A percentile compares a stretch with the other conserved stretches of the same genome.
Conservation (phyloP, 2,888 invertebrate genomes). For the Drosophila trichaetosa region DNA sequence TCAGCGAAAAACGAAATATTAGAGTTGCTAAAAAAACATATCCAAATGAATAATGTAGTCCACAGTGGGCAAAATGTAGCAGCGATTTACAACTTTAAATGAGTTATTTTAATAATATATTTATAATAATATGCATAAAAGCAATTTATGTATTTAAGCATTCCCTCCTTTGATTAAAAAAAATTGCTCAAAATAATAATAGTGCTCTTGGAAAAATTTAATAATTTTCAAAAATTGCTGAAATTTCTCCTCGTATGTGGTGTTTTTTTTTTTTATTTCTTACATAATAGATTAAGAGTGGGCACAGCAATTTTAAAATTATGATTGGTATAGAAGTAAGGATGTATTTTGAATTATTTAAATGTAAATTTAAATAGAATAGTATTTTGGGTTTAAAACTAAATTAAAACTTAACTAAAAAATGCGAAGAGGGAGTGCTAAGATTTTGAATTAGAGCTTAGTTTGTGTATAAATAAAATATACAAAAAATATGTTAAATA, state of each 20-base stretch:
- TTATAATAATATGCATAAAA: not conserved
- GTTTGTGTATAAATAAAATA: not conserved
- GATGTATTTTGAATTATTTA: not conserved
- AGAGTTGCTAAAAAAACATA: constrained; percentile 57
- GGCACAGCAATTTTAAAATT: not conserved
- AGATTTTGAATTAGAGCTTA: not conserved
- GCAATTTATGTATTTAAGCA: not conserved
- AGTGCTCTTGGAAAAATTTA: fast-evolving
- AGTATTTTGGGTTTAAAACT: not conserved
- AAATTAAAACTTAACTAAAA: not conserved
- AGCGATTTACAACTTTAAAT: not conserved
- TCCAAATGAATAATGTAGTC: constrained; percentile 57
- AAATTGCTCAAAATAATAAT: not conserved
- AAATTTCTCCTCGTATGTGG: not conserved
- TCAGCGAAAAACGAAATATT: constrained; percentile 61
- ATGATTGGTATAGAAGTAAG: not conserved
- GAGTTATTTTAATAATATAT: not conserved
- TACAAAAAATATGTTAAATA: not conserved
- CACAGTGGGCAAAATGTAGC: constrained; percentile 13
- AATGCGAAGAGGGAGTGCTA: not conserved
- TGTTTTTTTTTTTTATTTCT: not conserved
- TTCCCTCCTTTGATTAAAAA: not conserved
- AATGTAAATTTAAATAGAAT: not conserved
- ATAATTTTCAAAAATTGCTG: not conserved
- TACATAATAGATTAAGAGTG: not conserved